phyloP scores from a whole-genome alignment of 1,140 invertebrate species.

The Calliphora vicina region DNA sequence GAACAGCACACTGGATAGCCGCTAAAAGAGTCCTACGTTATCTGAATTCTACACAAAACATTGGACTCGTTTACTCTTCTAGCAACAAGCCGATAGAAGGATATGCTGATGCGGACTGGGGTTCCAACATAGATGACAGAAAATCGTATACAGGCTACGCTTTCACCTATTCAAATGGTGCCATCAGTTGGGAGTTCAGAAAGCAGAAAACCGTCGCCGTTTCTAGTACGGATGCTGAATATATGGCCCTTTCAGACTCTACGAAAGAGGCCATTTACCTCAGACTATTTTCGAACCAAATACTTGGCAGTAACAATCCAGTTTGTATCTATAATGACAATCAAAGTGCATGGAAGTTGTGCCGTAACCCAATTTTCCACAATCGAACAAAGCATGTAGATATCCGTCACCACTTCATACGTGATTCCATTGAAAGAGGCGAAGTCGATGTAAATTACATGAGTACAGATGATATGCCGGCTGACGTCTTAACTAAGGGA shows the following conservation, averaged over 20 bases:
- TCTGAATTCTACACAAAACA: neutral
- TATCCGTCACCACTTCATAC: slow-evolving; percentile 47
- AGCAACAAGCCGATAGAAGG: neutral
- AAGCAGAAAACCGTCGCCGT: slow-evolving; percentile 54
- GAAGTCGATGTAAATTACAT: slow-evolving; percentile 43
- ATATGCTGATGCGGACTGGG: slow-evolving; percentile 12
- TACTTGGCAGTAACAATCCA: neutral
- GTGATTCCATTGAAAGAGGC: slow-evolving; percentile 42
- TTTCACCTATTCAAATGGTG: too few relatives aligned
- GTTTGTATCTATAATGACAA: slow-evolving; percentile 53
- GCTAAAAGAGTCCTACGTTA: slow-evolving; percentile 4
- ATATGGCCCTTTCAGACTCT: slow-evolving; percentile 52
- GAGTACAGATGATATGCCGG: slow-evolving; percentile 40
- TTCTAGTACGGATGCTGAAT: slow-evolving; percentile 63
- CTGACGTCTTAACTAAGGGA: slow-evolving; percentile 39
- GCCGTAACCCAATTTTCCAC: slow-evolving; percentile 48
- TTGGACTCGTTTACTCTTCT: neutral
- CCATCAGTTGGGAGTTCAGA: slow-evolving; percentile 41
- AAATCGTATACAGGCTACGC: slow-evolving; percentile 20
- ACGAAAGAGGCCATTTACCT: slow-evolving; percentile 44
- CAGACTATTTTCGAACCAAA: slow-evolving; percentile 34
- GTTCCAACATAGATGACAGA: slow-evolving; percentile 20
- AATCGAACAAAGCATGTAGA: slow-evolving; percentile 55
- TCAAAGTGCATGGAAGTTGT: slow-evolving; percentile 61
- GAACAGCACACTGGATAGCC: neutral